These are phyloP conservation scores for Apodemia duryi DNA, from an alignment of 2,888 invertebrate species.

Conservation along the genomic window DNA sequence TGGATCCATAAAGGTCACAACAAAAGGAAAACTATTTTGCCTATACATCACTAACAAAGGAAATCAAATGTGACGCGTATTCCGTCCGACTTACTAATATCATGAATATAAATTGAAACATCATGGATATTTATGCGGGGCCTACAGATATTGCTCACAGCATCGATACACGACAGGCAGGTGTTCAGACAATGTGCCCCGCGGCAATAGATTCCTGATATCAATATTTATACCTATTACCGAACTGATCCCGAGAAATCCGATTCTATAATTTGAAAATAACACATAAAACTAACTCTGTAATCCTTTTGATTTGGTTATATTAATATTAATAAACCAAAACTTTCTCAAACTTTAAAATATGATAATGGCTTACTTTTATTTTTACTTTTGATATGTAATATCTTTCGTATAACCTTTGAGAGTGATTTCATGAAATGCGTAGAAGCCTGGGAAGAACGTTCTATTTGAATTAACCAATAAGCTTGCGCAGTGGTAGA, in stretches of 20 bases:
- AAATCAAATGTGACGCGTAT: constrained; percentile 72
- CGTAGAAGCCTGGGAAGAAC: too few species aligned
- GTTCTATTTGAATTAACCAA: too few species aligned
- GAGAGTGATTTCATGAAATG: too few species aligned
- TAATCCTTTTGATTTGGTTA: constrained; percentile 14
- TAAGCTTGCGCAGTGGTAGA: too few species aligned
- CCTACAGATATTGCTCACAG: constrained; percentile 60
- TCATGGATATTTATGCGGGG: constrained; percentile 73
- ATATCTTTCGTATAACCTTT: too few species aligned
- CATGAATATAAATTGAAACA: constrained; percentile 78
- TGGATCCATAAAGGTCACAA: neutral
- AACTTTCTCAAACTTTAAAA: constrained; percentile 6
- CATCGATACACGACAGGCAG: constrained; percentile 56
- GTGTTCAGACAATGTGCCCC: constrained; percentile 73
- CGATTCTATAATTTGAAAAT: constrained; percentile 36
- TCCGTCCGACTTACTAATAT: constrained; percentile 64
- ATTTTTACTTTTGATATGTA: neutral
- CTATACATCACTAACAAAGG: constrained; percentile 63
- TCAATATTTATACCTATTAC: constrained; percentile 74
- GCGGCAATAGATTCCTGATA: constrained; percentile 69
- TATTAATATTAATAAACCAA: constrained; percentile 16
- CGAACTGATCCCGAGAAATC: constrained; percentile 58
- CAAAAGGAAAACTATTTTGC: constrained; percentile 14
- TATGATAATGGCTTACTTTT: neutral
- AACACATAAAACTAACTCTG: neutral